Evolutionary conservation across 2,888 invertebrate species (phyloP), one percentile per base, ranked within the genome.

Genomic region (Sesamia inferens): DNA sequence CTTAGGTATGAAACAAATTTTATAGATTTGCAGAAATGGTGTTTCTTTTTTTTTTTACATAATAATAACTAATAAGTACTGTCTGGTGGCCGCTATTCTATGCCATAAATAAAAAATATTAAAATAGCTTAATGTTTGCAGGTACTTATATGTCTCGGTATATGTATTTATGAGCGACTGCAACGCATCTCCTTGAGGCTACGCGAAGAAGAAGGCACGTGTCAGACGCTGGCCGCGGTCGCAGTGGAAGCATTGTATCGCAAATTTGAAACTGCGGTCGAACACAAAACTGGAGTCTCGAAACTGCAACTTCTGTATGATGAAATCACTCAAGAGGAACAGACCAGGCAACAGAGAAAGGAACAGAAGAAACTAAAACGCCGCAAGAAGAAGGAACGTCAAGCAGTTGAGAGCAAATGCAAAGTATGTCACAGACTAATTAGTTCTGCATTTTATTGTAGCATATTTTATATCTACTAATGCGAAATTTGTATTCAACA

Each of bases 141-240:
- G 96, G 99, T 99, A 73, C 96, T 99, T 83, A 99, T 99, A 14
- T 99, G 99, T 93, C 97, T 99, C 77, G 99, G 99, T 16, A 98
- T 99, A 93, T 99, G 99, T 93, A 97, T 99, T 89, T 99, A 99
- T 92, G 99, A 99, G 91, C 97, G 99, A 74, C 97, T 99, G 65
- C 98, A 99, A 91, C 97, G 98, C 84, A 98, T 99, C 79, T 98
- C 98, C 88, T 97, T 98, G 86, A 97, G 98, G 70, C 96, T 99
- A 88, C 97, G 98, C 74, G 99, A 99, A 92, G 99, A 99, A 91
- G 99, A 99, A 92, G 98, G 98, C 90, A 98, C 99, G n/a, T 99
- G 99, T 95, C 98, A 98, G 94, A 98, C 99, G 68, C 97, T 99
- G 79, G 98, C 99, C 69, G 99, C 98, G 62, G 98, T 98, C 10